A percentile compares a stretch with the other conserved stretches of the same genome.
Evolutionary conservation across 2,888 invertebrate species (phyloP).

Genomic region (Parnassius smintheus): DNA sequence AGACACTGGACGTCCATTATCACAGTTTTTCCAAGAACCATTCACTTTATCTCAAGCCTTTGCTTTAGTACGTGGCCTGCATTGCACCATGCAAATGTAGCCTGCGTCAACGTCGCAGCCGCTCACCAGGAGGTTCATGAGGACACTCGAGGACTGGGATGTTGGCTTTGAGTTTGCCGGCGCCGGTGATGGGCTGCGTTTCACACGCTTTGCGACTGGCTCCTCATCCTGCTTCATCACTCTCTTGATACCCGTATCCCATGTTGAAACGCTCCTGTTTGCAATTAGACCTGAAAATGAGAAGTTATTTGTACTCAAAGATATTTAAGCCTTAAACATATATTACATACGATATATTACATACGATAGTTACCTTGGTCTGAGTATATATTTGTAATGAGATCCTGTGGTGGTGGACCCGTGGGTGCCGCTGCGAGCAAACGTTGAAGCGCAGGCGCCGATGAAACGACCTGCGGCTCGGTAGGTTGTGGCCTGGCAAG

Average conservation of each 20-base stretch:
- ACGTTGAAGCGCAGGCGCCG: slow-evolving; percentile 69
- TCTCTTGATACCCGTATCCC: slow-evolving; percentile 69
- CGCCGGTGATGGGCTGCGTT: slow-evolving; percentile 66
- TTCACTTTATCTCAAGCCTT: slow-evolving; percentile 60
- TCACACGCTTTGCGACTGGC: slow-evolving; percentile 63
- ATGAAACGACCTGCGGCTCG: slow-evolving; percentile 52
- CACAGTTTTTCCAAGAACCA: slow-evolving; percentile 63
- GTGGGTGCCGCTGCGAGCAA: slow-evolving; percentile 64
- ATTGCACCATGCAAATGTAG: slow-evolving; percentile 91
- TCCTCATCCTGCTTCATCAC: slow-evolving; percentile 67
- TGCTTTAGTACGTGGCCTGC: slow-evolving; percentile 78
- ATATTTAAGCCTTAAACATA: no score
- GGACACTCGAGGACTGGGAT: slow-evolving; percentile 88
- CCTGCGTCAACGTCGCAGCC: slow-evolving; percentile 97
- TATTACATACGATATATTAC: not conserved
- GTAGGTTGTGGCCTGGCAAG: slow-evolving; percentile 74
- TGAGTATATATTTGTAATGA: slow-evolving; percentile 73
- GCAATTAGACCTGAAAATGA: slow-evolving; percentile 62
- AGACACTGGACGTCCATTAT: slow-evolving; percentile 77
- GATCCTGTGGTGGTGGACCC: slow-evolving; percentile 72
- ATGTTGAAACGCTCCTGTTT: slow-evolving; percentile 59
- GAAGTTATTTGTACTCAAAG: not conserved
- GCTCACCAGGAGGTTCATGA: slow-evolving; percentile 97
- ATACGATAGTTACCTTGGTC: slow-evolving; percentile 58
- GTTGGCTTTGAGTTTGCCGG: slow-evolving; percentile 44